These are phyloP conservation scores for Agonopterix subpropinquella DNA, from an alignment of 2,888 invertebrate genomes.

Conservation along the genomic window DNA sequence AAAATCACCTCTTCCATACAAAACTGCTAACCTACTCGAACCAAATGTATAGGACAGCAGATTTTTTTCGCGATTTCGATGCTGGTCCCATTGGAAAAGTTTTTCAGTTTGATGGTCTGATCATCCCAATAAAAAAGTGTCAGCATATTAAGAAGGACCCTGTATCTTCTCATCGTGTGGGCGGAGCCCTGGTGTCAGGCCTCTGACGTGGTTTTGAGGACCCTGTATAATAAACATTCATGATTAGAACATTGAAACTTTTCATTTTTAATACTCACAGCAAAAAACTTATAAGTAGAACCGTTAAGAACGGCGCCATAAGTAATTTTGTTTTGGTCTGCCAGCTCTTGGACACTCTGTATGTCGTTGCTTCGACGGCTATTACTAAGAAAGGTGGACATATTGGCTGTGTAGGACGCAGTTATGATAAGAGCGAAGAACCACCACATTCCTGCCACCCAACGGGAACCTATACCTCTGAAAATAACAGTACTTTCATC, in stretches of 20 bases:
- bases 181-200: no score
- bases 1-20: no score
- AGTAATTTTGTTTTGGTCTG: conserved; percentile 88
- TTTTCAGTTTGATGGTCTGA: no score
- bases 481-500: not conserved
- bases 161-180: no score
- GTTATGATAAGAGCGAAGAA: conserved; percentile 94
- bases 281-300: conserved; percentile 90
- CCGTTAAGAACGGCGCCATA: conserved; percentile 89
- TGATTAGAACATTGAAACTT: not conserved
- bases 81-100: no score
- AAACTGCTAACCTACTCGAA: no score
- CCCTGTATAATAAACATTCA: no score
- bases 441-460: conserved; percentile 95
- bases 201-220: no score
- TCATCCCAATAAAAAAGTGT: no score
- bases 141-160: no score
- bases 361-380: conserved; percentile 88
- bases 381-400: conserved; percentile 89
- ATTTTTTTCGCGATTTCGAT: no score
- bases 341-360: conserved; percentile 86
- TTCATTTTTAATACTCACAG: conserved; percentile 61
- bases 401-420: conserved; percentile 84
- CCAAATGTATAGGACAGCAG: no score
- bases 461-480: conserved; percentile 91